These are phyloP conservation scores for Chrysolophus pictus DNA, from an alignment of 2,797 vertebrate genomes.

Conservation along the genomic window DNA sequence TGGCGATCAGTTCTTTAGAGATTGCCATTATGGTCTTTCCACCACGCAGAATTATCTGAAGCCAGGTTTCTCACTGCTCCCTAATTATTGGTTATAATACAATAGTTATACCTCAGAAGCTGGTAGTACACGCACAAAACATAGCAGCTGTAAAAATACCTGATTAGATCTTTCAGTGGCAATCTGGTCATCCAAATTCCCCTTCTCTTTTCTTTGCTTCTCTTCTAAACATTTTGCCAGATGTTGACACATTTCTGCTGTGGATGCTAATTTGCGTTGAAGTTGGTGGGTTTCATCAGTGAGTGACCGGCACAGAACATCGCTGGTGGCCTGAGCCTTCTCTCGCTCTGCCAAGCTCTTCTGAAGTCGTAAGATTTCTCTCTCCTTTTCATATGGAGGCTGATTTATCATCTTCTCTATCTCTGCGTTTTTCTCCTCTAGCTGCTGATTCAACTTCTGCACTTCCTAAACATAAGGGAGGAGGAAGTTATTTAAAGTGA, in stretches of 20 bases:
- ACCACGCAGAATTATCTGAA: not conserved
- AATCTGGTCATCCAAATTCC: conserved; percentile 24
- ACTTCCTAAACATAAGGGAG: conserved; percentile 81
- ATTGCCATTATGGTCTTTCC: not conserved
- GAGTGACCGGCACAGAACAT: conserved; percentile 87
- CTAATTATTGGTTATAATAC: not conserved
- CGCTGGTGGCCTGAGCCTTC: conserved; percentile 83
- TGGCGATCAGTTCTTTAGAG: not conserved
- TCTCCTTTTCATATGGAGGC: conserved; percentile 84
- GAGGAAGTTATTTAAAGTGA: conserved; percentile 30
- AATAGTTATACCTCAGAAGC: not conserved
- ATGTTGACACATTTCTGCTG: conserved; percentile 91
- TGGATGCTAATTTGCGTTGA: conserved; percentile 84
- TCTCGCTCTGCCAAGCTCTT: conserved; percentile 82
- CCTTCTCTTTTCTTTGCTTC: conserved; percentile 64
- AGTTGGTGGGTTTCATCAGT: conserved; percentile 88
- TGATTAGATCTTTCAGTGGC: conserved; percentile 67
- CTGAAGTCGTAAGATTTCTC: conserved; percentile 83
- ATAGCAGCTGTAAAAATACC: conserved; percentile 69
- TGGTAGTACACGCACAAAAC: not conserved
- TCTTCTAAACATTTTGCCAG: conserved; percentile 87
- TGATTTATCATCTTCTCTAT: conserved; percentile 77
- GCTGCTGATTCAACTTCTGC: conserved; percentile 78
- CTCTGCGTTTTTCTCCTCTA: conserved; percentile 85
- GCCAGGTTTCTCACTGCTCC: not conserved